These are phyloP conservation scores for Platichthys flesus DNA, from an alignment of 2,113 vertebrate genomes.

Conservation along the genomic window DNA sequence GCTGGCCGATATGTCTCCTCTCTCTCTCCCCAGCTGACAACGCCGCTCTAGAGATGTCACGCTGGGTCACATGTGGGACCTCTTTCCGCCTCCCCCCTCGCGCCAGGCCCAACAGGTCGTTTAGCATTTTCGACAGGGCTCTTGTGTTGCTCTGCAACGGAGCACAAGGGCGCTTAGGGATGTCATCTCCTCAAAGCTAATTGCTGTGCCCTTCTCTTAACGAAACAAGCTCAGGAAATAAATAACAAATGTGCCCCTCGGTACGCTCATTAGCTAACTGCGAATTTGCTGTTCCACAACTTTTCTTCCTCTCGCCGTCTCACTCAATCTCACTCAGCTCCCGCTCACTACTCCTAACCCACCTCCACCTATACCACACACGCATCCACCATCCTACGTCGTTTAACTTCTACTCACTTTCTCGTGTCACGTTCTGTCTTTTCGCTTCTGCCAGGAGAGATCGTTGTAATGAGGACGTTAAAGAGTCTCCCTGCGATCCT, in stretches of 20 bases:
- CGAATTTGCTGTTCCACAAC: slow-evolving; percentile 66
- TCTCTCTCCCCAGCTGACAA: slow-evolving; percentile 43
- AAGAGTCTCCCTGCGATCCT: slow-evolving; percentile 28
- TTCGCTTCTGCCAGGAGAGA: slow-evolving; percentile 35
- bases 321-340: slow-evolving; percentile 42
- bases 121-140: slow-evolving; percentile 71
- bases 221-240: slow-evolving; percentile 78
- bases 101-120: slow-evolving; percentile 59
- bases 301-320: slow-evolving; percentile 47
- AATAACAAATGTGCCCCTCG: slow-evolving; percentile 79
- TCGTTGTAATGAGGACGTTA: slow-evolving; percentile 38
- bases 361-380: neutral
- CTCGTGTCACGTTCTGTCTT: slow-evolving; percentile 21
- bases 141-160: slow-evolving; percentile 57
- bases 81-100: slow-evolving; percentile 12
- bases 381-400: neutral
- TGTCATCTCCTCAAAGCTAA: slow-evolving; percentile 79
- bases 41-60: slow-evolving; percentile 30
- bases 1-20: slow-evolving; percentile 18
- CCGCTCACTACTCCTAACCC: slow-evolving; percentile 4
- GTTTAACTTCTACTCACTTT: slow-evolving; percentile 23
- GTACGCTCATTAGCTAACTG: slow-evolving; percentile 77
- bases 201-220: slow-evolving; percentile 82
- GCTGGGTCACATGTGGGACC: slow-evolving; percentile 31
- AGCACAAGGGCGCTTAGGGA: slow-evolving; percentile 67